Evolutionary conservation across 2,113 vertebrate genomes (phyloP).

Genomic region (Sturnus vulgaris): DNA sequence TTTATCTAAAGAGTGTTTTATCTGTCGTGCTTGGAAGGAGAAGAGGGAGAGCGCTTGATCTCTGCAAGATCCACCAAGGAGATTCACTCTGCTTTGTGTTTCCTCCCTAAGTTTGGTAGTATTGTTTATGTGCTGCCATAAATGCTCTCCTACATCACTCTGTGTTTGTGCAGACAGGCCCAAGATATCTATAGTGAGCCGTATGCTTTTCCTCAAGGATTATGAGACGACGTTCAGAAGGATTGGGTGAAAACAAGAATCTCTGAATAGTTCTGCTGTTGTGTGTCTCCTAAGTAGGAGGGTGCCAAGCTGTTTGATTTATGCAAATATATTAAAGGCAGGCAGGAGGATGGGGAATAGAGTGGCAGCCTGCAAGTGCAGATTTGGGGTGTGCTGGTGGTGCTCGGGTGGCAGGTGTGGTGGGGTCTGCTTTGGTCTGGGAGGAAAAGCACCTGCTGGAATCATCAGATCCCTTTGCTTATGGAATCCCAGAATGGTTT

Average conservation of each 20-base stretch:
- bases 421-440: neutral
- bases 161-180: neutral
- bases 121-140: neutral
- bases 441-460: rapidly evolving
- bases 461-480: neutral
- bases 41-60: neutral
- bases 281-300: neutral
- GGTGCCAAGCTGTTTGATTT: neutral
- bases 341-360: neutral
- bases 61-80: neutral
- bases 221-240: neutral
- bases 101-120: neutral
- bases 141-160: neutral
- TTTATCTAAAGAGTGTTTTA: neutral
- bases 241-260: neutral
- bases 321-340: neutral
- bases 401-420: rapidly evolving
- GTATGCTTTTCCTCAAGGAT: neutral
- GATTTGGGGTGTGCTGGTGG: neutral
- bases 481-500: neutral
- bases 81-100: neutral
- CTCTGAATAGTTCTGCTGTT: neutral
- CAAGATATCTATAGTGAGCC: neutral
- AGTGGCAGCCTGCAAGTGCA: neutral
- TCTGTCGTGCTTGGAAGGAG: neutral